Base-by-base conservation (phyloP, 2,113 vertebrate species). In the Galbula dea region DNA sequence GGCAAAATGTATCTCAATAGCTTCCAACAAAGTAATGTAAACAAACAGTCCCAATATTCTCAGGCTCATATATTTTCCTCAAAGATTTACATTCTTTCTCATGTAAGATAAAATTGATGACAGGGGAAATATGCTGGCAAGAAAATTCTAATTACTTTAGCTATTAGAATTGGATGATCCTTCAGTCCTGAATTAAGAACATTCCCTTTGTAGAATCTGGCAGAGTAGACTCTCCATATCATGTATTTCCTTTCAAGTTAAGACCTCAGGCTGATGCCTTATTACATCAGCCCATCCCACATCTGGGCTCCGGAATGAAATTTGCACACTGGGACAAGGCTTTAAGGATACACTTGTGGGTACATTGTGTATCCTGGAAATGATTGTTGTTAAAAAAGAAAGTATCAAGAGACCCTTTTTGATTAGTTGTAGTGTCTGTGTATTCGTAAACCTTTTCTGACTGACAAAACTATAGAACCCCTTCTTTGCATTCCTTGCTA, bases 21-120 rank as follows among this genome's bases (percentile, higher is more conserved):
- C 79, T 91, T 96, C 95, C 94, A 96, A 62, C 32, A 67, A 69
- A 91, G 37, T 91, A 86, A 94, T 86, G 30, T 90, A 93, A 95
- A 94, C 68, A 96, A 91, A 86, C 43, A 71, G 55, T 74, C 48
- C 16, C 4, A 30, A n/a, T 94, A 88, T 88, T 90, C 79, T 88
- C 90, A 93, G 72, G 55, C 63, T 95, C 32, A n/a, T 73, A 43
- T 2, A 34, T 80, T 94, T 94, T 88, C 86, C 85, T 78, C 49
- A 41, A 62, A 96, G 87, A 88, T 79, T 73, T 85, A 5, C 54
- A 86, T 93, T 94, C 63, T 86, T 94, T 93, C 90, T 90, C 61
- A 71, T 67, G 48, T 71, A 71, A 95, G 86, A 96, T 88, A 91
- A 94, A 95, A 73, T 7, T 66, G 30, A 79, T 76, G 62, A 92